phyloP scores from a whole-genome alignment of 2,888 invertebrate species.

The Diarsia dahlii region DNA sequence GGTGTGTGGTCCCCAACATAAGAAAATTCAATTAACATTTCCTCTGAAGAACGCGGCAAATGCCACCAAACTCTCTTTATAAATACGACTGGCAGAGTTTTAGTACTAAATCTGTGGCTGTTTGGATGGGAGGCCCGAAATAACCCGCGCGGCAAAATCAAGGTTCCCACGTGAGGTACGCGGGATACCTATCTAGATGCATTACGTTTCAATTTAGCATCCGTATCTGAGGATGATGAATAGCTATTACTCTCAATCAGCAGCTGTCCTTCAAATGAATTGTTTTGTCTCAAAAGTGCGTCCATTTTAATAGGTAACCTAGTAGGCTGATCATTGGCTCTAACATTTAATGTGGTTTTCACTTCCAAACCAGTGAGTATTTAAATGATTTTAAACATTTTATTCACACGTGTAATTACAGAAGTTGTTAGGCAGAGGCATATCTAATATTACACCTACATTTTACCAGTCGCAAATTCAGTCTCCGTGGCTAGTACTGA shows the following conservation, averaged over 20 bases:
- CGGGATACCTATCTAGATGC: constrained; percentile 28
- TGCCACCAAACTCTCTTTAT: constrained; percentile 43
- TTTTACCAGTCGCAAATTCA: background rate
- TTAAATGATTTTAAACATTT: background rate
- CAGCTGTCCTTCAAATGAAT: background rate
- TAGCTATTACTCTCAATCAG: background rate
- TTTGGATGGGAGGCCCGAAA: constrained; percentile 66
- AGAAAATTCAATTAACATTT: constrained; percentile 1
- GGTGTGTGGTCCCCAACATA: background rate
- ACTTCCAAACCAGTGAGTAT: background rate
- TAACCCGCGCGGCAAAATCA: constrained; percentile 70
- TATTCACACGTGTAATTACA: background rate
- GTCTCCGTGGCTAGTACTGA: background rate
- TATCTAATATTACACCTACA: background rate
- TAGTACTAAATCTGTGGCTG: constrained; percentile 55
- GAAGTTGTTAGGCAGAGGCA: background rate
- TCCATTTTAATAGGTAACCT: background rate
- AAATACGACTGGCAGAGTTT: constrained; percentile 63
- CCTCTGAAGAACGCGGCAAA: constrained; percentile 35
- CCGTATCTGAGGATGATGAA: background rate
- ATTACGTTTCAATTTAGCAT: constrained; percentile 40
- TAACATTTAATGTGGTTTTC: background rate
- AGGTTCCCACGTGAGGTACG: constrained; percentile 65
- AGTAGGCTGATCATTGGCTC: background rate
- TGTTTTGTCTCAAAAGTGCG: background rate